Evolutionary conservation across 2,888 invertebrate species (phyloP).

Genomic region (Cheilosia grossa): DNA sequence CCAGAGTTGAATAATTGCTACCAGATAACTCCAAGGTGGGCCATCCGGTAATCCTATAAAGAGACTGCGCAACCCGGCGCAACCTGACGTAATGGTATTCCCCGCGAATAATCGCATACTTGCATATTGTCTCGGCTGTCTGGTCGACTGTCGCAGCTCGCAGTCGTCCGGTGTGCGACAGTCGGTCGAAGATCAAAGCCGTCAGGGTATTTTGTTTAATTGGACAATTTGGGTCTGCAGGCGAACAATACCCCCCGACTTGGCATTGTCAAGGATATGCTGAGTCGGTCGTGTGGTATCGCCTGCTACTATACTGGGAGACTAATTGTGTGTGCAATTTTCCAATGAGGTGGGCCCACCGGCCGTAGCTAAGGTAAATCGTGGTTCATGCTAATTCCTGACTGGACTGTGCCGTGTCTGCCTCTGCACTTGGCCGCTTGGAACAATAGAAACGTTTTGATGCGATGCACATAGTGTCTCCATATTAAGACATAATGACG

Average conservation of each 20-base stretch:
- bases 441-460: conserved; percentile 71
- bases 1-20: conserved; percentile 73
- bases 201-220: conserved; percentile 71
- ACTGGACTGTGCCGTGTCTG: conserved; percentile 2
- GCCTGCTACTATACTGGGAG: conserved; percentile 32
- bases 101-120: conserved; percentile 49
- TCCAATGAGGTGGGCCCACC: conserved; percentile 33
- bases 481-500: conserved; percentile 72
- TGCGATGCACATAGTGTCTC: conserved; percentile 43
- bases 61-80: background rate
- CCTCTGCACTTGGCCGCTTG: background rate
- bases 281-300: conserved; percentile 36
- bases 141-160: conserved; percentile 10
- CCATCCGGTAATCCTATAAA: conserved; percentile 13
- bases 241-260: conserved; percentile 68
- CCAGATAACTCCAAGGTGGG: conserved; percentile 56
- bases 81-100: conserved; percentile 73
- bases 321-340: conserved; percentile 67
- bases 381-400: conserved; percentile 74
- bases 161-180: conserved; percentile 19
- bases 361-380: conserved; percentile 38
- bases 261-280: conserved; percentile 44
- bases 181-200: conserved; percentile 68
- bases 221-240: conserved; percentile 72
- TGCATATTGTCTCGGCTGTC: conserved; percentile 34